These are phyloP conservation scores for Hirundo rustica DNA, from an alignment of 2,797 vertebrate species.

Conservation along the genomic window DNA sequence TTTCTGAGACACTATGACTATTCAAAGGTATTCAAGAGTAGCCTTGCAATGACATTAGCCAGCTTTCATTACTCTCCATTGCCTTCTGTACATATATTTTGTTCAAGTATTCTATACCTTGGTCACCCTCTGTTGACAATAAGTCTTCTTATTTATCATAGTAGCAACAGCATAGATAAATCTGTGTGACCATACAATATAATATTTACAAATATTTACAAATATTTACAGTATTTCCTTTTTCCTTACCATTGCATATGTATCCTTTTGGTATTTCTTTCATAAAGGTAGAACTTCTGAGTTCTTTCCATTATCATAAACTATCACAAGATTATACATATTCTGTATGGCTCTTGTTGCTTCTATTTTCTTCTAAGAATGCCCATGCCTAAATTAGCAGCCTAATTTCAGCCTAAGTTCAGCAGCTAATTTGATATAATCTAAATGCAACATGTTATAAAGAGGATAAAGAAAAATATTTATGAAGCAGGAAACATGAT, in stretches of 20 bases:
- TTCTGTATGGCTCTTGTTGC: neutral
- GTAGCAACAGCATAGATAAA: neutral
- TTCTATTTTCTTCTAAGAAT: neutral
- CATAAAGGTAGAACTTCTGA: neutral
- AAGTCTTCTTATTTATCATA: neutral
- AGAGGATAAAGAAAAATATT: neutral
- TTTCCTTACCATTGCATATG: neutral
- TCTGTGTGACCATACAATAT: neutral
- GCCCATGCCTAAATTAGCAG: neutral
- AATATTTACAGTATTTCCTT: neutral
- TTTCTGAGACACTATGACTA: neutral
- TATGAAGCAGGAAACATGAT: neutral
- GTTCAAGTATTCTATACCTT: neutral
- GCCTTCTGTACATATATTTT: rapidly evolving
- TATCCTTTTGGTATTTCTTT: neutral
- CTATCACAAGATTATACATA: neutral
- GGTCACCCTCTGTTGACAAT: neutral
- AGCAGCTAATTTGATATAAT: neutral
- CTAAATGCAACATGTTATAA: neutral
- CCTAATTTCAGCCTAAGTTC: too few relatives aligned
- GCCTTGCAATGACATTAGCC: neutral
- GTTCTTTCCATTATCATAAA: neutral
- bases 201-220: neutral
- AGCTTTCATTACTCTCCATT: neutral
- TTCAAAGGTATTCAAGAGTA: neutral